phyloP scores from a whole-genome alignment of 2,113 vertebrate genomes.

The Sebastes fasciatus region DNA sequence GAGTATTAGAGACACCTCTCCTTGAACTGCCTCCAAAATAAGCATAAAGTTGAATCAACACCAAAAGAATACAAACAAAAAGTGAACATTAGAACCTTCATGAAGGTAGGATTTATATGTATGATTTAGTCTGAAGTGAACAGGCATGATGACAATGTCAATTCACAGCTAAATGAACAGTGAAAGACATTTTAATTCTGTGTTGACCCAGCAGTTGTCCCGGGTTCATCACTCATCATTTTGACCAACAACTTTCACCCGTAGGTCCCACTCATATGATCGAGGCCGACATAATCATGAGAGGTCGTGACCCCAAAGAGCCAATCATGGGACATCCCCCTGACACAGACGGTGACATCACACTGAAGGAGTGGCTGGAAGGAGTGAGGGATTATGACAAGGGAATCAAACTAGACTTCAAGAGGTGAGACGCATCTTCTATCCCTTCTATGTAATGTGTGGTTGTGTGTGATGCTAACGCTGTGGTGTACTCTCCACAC shows the following conservation, averaged over 20 bases:
- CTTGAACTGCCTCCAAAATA: background rate
- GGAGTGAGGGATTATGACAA: slow-evolving; percentile 81
- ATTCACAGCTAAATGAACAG: background rate
- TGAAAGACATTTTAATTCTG: background rate
- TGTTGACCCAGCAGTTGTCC: background rate
- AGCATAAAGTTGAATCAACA: background rate
- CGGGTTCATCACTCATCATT: background rate
- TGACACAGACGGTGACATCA: slow-evolving; percentile 90
- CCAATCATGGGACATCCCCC: slow-evolving; percentile 96
- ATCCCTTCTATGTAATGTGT: background rate
- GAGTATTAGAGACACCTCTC: no score
- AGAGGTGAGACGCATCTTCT: slow-evolving; percentile 84
- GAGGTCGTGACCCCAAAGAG: slow-evolving; percentile 78
- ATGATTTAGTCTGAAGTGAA: background rate
- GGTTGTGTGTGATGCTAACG: background rate
- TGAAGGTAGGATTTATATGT: background rate
- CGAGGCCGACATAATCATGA: slow-evolving; percentile 91
- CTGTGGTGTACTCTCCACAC: background rate
- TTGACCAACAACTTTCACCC: background rate
- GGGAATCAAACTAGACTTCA: slow-evolving; percentile 97
- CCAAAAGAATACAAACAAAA: no score
- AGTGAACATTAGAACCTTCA: no score
- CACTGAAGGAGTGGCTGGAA: slow-evolving; percentile 89
- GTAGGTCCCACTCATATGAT: slow-evolving; percentile 92
- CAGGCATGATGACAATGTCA: background rate